Evolutionary conservation across 2,888 invertebrate genomes (phyloP).

Genomic region (Candidula unifasciata): DNA sequence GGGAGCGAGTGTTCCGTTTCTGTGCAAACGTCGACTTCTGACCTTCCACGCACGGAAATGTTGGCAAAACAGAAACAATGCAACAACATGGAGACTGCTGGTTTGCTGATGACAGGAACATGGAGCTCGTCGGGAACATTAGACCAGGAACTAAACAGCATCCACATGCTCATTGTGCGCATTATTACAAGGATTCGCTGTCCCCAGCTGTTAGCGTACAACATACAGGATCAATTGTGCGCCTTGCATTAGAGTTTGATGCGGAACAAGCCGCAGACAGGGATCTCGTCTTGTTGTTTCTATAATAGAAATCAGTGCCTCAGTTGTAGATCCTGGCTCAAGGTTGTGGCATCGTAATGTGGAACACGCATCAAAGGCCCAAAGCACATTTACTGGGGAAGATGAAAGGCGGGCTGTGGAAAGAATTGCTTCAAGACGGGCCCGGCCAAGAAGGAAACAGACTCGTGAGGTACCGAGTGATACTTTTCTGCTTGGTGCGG

Average conservation of each 20-base stretch:
- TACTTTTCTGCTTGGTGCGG: too few relatives aligned
- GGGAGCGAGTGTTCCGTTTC: constrained; percentile 29
- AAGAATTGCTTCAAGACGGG: too few relatives aligned
- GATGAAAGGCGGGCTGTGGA: too few relatives aligned
- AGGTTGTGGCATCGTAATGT: too few relatives aligned
- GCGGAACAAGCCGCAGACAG: not conserved
- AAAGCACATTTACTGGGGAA: too few relatives aligned
- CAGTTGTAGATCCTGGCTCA: too few relatives aligned
- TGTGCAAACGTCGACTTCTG: constrained; percentile 21
- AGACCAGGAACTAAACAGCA: constrained; percentile 39
- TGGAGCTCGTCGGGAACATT: constrained; percentile 24
- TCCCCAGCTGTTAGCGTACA: constrained; percentile 1
- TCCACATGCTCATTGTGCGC: constrained; percentile 41
- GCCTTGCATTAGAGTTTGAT: constrained; percentile 25
- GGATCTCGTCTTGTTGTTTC: too few relatives aligned
- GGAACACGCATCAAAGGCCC: too few relatives aligned
- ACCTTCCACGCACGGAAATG: constrained; percentile 42
- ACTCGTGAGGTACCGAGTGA: too few relatives aligned
- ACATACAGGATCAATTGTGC: constrained; percentile 41
- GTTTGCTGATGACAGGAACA: constrained; percentile 33
- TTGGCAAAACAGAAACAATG: constrained; percentile 48
- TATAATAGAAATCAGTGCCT: too few relatives aligned
- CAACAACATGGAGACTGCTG: constrained; percentile 40
- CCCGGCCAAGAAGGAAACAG: too few relatives aligned
- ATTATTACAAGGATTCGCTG: constrained; percentile 18